These are phyloP conservation scores for Halocynthia aurantium DNA, from an alignment of 23 tunicate genomes.

Conservation along the genomic window DNA sequence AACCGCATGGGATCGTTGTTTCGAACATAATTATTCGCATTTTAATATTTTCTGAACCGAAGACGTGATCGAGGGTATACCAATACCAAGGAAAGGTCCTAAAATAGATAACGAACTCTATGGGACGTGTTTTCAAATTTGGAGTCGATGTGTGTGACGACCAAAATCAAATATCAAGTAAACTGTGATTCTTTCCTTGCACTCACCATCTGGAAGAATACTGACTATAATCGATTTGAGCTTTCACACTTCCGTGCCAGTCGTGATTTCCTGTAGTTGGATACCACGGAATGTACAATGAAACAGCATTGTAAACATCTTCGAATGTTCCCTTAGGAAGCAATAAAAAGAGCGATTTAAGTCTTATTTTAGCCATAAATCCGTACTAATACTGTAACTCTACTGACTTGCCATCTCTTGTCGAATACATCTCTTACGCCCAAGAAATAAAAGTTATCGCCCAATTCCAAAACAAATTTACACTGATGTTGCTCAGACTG, in stretches of 20 bases:
- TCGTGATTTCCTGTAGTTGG: conserved; percentile 81
- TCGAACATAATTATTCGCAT: conserved; percentile 67
- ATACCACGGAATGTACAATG: conserved; percentile 67
- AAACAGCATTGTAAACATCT: conserved; percentile 52
- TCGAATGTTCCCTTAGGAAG: conserved; percentile 44
- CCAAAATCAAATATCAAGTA: no score
- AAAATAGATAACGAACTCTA: neutral
- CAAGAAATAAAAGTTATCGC: conserved; percentile 75
- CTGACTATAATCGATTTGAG: conserved; percentile 72
- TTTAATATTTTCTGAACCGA: conserved; percentile 8
- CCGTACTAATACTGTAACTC: neutral
- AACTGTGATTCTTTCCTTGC: no score
- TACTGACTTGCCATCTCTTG: conserved; percentile 46
- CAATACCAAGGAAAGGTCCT: conserved; percentile 69
- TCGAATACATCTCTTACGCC: conserved; percentile 63
- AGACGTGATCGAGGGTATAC: conserved; percentile 43
- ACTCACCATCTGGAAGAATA: conserved; percentile 48
- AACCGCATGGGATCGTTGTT: conserved; percentile 55
- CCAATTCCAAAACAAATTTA: conserved; percentile 54
- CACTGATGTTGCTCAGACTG: conserved; percentile 28
- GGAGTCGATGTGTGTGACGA: no score
- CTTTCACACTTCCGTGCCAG: conserved; percentile 74
- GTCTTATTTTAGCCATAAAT: no score
- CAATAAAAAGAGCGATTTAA: no score
- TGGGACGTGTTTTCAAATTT: no score